phyloP scores from a whole-genome alignment of 2,797 vertebrate species.

The Arrhamphus sclerolepis region DNA sequence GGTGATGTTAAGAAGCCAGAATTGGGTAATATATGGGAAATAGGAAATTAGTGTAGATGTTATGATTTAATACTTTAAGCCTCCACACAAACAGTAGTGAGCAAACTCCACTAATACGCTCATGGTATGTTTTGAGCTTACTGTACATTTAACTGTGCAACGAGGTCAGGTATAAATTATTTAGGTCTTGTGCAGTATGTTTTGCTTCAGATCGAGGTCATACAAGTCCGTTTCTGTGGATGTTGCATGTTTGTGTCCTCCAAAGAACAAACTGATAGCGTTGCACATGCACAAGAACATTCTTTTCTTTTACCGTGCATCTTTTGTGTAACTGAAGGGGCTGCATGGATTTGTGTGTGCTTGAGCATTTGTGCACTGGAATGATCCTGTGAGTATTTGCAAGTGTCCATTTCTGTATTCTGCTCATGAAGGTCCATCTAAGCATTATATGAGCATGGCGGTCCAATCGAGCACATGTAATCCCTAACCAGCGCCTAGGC shows the following conservation, averaged over 20 bases:
- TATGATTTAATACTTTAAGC: too few relatives aligned
- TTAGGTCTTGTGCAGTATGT: slow-evolving; percentile 65
- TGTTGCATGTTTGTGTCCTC: slow-evolving; percentile 9
- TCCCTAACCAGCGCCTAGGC: slow-evolving; percentile 64
- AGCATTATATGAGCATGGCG: slow-evolving; percentile 64
- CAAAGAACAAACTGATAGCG: background rate
- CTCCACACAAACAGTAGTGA: background rate
- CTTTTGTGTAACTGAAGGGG: background rate
- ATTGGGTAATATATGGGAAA: slow-evolving; percentile 10
- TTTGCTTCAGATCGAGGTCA: slow-evolving; percentile 67
- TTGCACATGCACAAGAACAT: background rate
- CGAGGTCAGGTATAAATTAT: slow-evolving; percentile 78
- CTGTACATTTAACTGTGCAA: slow-evolving; percentile 74
- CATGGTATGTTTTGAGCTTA: slow-evolving; percentile 40
- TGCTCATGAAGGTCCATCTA: slow-evolving; percentile 45
- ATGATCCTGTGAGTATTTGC: slow-evolving; percentile 3
- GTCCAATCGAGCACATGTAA: slow-evolving; percentile 66
- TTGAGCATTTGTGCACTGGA: slow-evolving; percentile 26
- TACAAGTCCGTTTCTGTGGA: slow-evolving; percentile 34
- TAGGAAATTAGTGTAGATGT: too few relatives aligned
- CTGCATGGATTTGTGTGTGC: slow-evolving; percentile 27
- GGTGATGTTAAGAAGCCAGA: slow-evolving; percentile 36
- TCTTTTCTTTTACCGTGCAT: background rate
- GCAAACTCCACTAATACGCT: slow-evolving; percentile 30
- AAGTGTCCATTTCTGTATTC: slow-evolving; percentile 15